phyloP scores from a whole-genome alignment of 2,888 invertebrate genomes.

The Bruchidius siliquastri region DNA sequence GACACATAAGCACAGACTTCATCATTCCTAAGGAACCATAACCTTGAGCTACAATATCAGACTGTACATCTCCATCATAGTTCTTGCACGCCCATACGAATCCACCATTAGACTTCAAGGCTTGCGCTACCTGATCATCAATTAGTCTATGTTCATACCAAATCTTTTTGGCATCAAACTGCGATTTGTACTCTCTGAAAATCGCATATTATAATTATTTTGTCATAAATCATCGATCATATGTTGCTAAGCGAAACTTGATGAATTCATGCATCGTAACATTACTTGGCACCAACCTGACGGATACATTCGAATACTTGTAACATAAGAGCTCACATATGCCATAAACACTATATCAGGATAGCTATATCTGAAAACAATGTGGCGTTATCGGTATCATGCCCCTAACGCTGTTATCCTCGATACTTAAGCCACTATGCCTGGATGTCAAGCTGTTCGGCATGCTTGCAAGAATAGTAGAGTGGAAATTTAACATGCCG shows the following conservation, averaged over 20 bases:
- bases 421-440: too few relatives aligned
- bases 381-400: too few relatives aligned
- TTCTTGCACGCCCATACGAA: constrained; percentile 94
- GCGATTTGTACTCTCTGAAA: constrained; percentile 63
- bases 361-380: too few relatives aligned
- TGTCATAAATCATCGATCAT: neutral
- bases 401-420: too few relatives aligned
- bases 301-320: too few relatives aligned
- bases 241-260: neutral
- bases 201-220: constrained; percentile 2
- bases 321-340: too few relatives aligned
- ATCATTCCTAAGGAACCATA: constrained; percentile 84
- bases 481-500: too few relatives aligned
- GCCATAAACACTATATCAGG: too few relatives aligned
- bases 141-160: constrained; percentile 91
- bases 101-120: constrained; percentile 75
- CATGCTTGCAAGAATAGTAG: too few relatives aligned
- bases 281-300: too few relatives aligned
- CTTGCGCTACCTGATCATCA: constrained; percentile 90
- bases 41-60: constrained; percentile 77
- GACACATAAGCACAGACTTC: constrained; percentile 87
- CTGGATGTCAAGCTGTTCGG: too few relatives aligned
- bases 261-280: too few relatives aligned
- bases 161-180: constrained; percentile 72
- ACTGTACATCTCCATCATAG: constrained; percentile 89